Percentiles rank a stretch among this genome's conserved stretches.
phyloP scores from a whole-genome alignment of 2,888 invertebrate species.

The Agrotis clavis region DNA sequence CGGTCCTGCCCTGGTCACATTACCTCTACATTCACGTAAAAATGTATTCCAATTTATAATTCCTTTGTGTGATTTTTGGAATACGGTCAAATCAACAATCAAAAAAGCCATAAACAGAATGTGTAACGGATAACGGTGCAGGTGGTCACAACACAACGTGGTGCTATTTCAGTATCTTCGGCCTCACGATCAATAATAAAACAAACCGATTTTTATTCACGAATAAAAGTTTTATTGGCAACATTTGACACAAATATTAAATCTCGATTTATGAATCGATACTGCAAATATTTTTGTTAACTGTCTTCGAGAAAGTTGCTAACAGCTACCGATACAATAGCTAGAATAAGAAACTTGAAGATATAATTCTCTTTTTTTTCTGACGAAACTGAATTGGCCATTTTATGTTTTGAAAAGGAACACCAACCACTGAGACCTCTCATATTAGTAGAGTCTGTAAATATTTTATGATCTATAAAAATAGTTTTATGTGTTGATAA shows the following conservation, averaged over 20 bases:
- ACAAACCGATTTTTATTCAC: slow-evolving; percentile 20
- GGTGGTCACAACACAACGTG: slow-evolving; percentile 58
- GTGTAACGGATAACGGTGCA: slow-evolving; percentile 62
- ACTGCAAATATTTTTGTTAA: slow-evolving; percentile 10
- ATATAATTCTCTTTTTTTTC: neutral
- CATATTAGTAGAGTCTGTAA: slow-evolving; percentile 13
- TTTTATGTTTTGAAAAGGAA: too few species aligned
- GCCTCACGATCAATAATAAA: slow-evolving; percentile 31
- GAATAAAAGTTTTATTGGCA: slow-evolving; percentile 28
- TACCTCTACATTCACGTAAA: slow-evolving; percentile 27
- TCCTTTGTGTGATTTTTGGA: slow-evolving; percentile 27
- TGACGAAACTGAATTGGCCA: neutral
- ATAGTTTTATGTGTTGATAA: slow-evolving; percentile 44
- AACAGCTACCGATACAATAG: neutral
- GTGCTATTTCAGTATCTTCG: slow-evolving; percentile 63
- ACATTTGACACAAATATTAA: slow-evolving; percentile 28
- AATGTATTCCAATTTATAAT: slow-evolving; percentile 29
- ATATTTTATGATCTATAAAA: slow-evolving; percentile 44
- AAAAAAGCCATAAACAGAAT: slow-evolving; percentile 43
- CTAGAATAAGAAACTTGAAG: neutral
- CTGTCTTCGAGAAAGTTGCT: neutral
- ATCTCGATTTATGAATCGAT: slow-evolving; percentile 12
- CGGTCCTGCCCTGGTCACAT: slow-evolving; percentile 24
- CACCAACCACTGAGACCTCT: slow-evolving; percentile 18
- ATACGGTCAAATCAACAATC: slow-evolving; percentile 36